Percentiles rank a stretch among this genome's conserved stretches.
These are phyloP conservation scores for Pachypeltis micranthus DNA, from an alignment of 1,140 invertebrate genomes.

Conservation along the genomic window DNA sequence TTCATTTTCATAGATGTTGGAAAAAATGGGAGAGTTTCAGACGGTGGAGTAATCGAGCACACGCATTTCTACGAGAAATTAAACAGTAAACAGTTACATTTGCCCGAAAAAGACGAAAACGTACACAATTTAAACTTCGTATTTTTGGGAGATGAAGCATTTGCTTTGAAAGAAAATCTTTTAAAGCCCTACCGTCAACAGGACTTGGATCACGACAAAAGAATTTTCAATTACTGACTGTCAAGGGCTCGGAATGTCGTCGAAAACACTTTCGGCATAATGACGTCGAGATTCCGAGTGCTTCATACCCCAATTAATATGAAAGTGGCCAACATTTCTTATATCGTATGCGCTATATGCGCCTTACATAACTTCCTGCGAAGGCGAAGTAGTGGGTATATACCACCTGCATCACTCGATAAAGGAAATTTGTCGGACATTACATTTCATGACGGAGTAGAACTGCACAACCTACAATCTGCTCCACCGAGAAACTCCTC, in stretches of 20 bases:
- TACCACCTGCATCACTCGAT: too few relatives aligned
- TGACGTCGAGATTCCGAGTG: neutral
- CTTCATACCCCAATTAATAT: neutral
- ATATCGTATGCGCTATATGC: neutral
- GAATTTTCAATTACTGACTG: conserved; percentile 33
- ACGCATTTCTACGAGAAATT: conserved; percentile 17
- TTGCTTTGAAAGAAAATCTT: conserved; percentile 34
- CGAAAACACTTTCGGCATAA: conserved; percentile 23
- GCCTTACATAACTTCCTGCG: conserved; percentile 1
- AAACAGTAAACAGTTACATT: conserved; percentile 22
- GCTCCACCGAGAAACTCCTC: too few relatives aligned
- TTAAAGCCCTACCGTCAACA: conserved; percentile 36
- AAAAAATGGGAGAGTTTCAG: conserved; percentile 34
- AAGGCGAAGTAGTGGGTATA: too few relatives aligned
- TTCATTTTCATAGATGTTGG: conserved; percentile 38
- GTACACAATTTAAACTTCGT: conserved; percentile 26
- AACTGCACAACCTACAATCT: too few relatives aligned
- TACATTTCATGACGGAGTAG: too few relatives aligned
- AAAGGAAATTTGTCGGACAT: too few relatives aligned
- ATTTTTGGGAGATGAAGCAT: conserved; percentile 40
- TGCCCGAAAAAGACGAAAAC: conserved; percentile 28
- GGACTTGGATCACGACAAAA: conserved; percentile 26
- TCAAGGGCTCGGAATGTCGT: conserved; percentile 18
- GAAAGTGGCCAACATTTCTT: neutral
- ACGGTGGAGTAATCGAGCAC: conserved; percentile 27